Evolutionary conservation across 1,140 invertebrate species (phyloP).

Genomic region (Drosophila insularis): DNA sequence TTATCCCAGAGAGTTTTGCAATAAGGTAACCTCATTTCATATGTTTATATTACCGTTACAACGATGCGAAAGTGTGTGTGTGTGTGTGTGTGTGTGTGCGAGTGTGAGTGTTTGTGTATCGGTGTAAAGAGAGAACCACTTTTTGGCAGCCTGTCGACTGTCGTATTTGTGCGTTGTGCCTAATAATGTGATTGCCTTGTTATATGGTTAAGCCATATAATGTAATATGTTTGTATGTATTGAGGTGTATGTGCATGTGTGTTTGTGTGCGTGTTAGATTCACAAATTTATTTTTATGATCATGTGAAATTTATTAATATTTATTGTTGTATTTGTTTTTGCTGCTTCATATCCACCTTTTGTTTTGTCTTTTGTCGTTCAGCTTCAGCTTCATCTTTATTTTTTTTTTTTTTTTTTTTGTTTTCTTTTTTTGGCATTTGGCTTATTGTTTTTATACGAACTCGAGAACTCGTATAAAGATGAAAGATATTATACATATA

Average conservation of each 20-base stretch:
- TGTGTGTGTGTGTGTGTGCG: conserved; percentile 5
- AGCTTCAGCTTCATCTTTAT: conserved; percentile 23
- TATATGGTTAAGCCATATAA: conserved; percentile 81
- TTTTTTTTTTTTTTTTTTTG: conserved; percentile 17
- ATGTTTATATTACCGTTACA: conserved; percentile 75
- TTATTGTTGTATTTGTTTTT: conserved; percentile 71
- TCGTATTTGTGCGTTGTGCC: conserved; percentile 56
- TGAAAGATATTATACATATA: conserved; percentile 21
- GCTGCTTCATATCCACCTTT: conserved; percentile 35
- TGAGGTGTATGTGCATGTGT: conserved; percentile 25
- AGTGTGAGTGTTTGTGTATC: background rate
- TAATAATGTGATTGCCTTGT: conserved; percentile 81
- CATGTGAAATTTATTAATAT: conserved; percentile 81
- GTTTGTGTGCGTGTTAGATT: conserved; percentile 63
- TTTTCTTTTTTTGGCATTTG: conserved; percentile 29
- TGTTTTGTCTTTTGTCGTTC: conserved; percentile 14
- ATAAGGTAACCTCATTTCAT: conserved; percentile 80
- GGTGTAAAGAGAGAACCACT: conserved; percentile 31
- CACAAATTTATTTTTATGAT: conserved; percentile 81
- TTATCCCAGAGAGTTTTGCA: conserved; percentile 43
- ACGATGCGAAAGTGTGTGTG: conserved; percentile 28
- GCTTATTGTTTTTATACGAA: conserved; percentile 78
- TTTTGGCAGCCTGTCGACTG: conserved; percentile 21
- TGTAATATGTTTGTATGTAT: conserved; percentile 65
- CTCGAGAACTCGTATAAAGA: conserved; percentile 26